Conservation (phyloP, 2,888 invertebrate species). For the Sarcophaga rosellei region DNA sequence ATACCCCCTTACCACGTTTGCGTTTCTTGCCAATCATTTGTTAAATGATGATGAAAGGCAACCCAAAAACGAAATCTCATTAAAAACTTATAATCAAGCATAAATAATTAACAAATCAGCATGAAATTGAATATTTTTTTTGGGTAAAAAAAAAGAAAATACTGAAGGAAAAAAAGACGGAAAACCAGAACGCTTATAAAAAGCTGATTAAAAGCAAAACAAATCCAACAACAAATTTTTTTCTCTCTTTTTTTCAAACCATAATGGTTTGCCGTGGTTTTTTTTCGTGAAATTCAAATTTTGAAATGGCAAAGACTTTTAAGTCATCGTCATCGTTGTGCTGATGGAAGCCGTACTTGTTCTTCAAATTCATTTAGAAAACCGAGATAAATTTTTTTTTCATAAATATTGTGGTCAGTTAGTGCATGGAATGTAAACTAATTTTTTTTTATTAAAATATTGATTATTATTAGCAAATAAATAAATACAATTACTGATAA, state of each 20-base stretch:
- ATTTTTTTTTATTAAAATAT: too few relatives aligned
- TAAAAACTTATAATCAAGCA: constrained; percentile 64
- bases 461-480: background rate
- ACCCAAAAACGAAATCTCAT: constrained; percentile 56
- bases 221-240: background rate
- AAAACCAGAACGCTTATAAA: background rate
- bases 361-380: too few relatives aligned
- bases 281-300: too few relatives aligned
- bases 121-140: constrained; percentile 65
- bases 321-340: too few relatives aligned
- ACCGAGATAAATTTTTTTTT: too few relatives aligned
- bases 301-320: too few relatives aligned
- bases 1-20: background rate
- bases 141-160: constrained; percentile 28
- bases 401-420: too few relatives aligned
- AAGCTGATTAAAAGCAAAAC: background rate
- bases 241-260: too few relatives aligned
- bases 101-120: constrained; percentile 66
- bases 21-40: constrained; percentile 27
- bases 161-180: background rate
- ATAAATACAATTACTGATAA: background rate
- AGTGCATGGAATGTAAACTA: too few relatives aligned
- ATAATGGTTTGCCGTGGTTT: too few relatives aligned
- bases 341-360: too few relatives aligned
- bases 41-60: constrained; percentile 29